Conservation (phyloP, 2,797 vertebrate species). For the Thamnophis elegans region DNA sequence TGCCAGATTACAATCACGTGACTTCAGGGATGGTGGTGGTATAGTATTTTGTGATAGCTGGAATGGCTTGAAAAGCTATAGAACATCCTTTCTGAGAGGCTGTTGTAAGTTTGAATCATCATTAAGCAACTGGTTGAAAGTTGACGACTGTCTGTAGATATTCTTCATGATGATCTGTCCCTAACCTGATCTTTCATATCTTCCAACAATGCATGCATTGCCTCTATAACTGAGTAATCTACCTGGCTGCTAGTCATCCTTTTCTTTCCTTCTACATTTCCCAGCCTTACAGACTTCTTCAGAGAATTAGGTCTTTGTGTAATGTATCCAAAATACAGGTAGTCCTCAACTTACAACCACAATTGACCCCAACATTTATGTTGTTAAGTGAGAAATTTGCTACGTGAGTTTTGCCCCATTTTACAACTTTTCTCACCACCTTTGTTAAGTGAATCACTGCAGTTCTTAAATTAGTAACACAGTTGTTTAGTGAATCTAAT, state of each 20-base stretch:
- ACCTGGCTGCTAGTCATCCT: background rate
- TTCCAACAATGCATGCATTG: background rate
- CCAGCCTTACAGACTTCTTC: background rate
- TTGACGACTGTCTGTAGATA: background rate
- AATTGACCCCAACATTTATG: too few species aligned
- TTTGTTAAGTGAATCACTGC: too few species aligned
- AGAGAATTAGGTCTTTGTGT: background rate
- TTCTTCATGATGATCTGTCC: background rate
- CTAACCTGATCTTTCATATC: background rate
- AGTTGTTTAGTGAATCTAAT: too few species aligned
- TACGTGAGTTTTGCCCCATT: too few species aligned
- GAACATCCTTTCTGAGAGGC: background rate
- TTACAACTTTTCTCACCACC: too few species aligned
- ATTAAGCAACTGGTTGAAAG: too few species aligned
- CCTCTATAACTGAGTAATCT: background rate
- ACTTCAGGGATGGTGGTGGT: background rate
- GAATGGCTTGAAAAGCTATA: background rate
- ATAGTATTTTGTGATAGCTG: background rate
- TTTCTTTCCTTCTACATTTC: background rate
- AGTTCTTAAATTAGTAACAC: too few species aligned
- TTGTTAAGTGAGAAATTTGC: too few species aligned
- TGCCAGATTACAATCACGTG: background rate
- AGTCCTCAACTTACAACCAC: too few species aligned
- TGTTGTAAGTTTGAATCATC: too few species aligned
- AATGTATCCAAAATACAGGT: background rate